Percentiles rank a stretch among this genome's conserved stretches.
Conservation (phyloP, 1,140 invertebrate species). For the Cydia strobilella region DNA sequence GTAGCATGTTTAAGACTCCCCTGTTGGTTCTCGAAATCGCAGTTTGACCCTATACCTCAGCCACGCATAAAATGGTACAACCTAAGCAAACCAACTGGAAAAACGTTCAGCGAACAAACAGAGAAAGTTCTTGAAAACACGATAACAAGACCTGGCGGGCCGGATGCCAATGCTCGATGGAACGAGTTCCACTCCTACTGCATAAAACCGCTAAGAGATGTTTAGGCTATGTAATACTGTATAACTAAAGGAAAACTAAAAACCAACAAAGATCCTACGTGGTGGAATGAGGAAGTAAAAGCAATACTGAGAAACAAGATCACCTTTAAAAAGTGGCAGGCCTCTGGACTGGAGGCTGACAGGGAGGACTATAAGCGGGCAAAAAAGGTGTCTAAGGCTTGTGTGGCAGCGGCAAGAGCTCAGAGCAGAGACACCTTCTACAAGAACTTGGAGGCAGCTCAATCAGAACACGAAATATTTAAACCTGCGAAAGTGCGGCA, state of each 20-base stretch:
- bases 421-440: too few species aligned
- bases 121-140: not conserved
- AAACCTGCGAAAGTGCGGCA: not conserved
- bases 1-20: not conserved
- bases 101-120: not conserved
- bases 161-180: not conserved
- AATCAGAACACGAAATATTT: not conserved
- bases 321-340: not conserved
- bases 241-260: not conserved
- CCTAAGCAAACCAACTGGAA: not conserved
- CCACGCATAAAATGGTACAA: not conserved
- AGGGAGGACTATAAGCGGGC: not conserved
- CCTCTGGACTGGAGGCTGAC: not conserved
- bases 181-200: not conserved
- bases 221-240: too few species aligned
- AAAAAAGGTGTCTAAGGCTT: not conserved
- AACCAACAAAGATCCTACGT: not conserved
- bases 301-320: not conserved
- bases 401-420: not conserved
- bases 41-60: not conserved
- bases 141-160: not conserved
- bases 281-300: not conserved
- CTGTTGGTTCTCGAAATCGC: not conserved
- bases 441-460: not conserved
- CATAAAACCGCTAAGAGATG: not conserved